phyloP scores from a whole-genome alignment of 1,140 invertebrate species.

The Aphelenchoides avenae region DNA sequence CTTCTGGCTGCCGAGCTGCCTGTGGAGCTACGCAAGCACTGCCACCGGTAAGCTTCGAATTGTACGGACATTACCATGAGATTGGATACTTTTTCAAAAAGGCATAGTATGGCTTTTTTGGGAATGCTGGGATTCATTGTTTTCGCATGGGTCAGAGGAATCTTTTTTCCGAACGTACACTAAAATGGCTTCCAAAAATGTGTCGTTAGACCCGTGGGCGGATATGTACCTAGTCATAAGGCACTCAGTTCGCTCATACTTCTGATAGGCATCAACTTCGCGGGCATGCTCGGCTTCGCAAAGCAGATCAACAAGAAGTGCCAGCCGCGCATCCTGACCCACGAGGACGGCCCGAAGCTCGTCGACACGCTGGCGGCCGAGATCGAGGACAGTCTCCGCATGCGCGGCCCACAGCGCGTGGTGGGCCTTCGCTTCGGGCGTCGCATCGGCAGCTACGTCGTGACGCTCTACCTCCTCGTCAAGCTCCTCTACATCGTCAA shows the following conservation, averaged over 20 bases:
- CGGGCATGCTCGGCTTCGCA: conserved; percentile 13
- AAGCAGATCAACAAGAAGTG: conserved; percentile 2
- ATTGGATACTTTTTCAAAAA: not conserved
- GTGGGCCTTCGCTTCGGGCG: conserved; percentile 48
- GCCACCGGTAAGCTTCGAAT: conserved; percentile 50
- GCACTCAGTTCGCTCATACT: too few relatives aligned
- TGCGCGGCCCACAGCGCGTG: conserved; percentile 11
- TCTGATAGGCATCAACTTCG: conserved; percentile 13
- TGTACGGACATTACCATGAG: not conserved
- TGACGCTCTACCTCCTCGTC: conserved; percentile 61
- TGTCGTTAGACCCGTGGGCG: too few relatives aligned
- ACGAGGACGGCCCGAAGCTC: conserved; percentile 7
- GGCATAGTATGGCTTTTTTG: not conserved
- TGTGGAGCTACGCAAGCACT: conserved; percentile 61
- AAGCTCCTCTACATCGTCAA: conserved; percentile 62
- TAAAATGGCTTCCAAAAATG: too few relatives aligned
- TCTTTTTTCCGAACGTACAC: too few relatives aligned
- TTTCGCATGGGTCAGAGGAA: conserved; percentile 3
- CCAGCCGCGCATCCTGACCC: conserved; percentile 4
- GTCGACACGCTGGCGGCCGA: not conserved
- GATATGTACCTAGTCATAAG: too few relatives aligned
- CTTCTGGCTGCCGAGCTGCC: conserved; percentile 62
- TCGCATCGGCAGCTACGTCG: conserved; percentile 62
- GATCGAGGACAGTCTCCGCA: not conserved
- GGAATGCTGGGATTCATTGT: not conserved